A percentile compares a stretch with the other conserved stretches of the same genome.
Conservation (phyloP, 2,888 invertebrate genomes). For the Pristionchus fissidentatus region DNA sequence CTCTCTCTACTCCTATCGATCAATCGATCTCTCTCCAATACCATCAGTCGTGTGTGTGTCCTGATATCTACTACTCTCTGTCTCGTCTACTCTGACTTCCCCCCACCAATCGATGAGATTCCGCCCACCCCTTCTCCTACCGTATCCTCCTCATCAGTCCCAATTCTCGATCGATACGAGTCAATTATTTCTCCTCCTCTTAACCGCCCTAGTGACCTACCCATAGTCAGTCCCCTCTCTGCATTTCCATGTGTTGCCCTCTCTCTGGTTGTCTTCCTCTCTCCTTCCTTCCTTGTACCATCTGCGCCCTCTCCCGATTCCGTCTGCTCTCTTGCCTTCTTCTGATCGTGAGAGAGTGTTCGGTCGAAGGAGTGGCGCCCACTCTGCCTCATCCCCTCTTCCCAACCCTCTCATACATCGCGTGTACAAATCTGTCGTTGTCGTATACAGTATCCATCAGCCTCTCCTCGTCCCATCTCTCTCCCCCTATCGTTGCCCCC, state of each 20-base stretch:
- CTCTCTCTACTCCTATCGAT: too few species aligned
- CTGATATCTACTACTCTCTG: constrained; percentile 28
- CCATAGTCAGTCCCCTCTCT: not conserved
- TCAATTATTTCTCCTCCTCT: not conserved
- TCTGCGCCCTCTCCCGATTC: not conserved
- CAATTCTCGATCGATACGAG: constrained; percentile 15
- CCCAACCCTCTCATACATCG: not conserved
- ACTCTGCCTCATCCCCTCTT: constrained; percentile 21
- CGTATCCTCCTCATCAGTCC: too few species aligned
- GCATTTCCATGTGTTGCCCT: constrained; percentile 1
- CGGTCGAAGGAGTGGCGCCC: too few species aligned
- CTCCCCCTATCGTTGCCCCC: constrained; percentile 1
- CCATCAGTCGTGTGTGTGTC: constrained; percentile 4
- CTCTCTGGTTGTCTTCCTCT: constrained; percentile 13
- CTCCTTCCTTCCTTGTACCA: not conserved
- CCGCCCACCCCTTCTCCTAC: not conserved
- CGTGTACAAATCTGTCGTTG: constrained; percentile 32
- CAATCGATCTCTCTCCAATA: constrained; percentile 24
- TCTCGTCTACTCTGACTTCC: constrained; percentile 21
- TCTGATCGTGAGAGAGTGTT: too few species aligned
- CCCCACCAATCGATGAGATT: not conserved
- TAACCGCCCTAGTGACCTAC: not conserved
- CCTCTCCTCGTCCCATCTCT: not conserved
- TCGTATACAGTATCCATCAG: constrained; percentile 14
- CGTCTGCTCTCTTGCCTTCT: not conserved